phyloP scores from a whole-genome alignment of 2,113 vertebrate genomes.

The Verasper variegatus region DNA sequence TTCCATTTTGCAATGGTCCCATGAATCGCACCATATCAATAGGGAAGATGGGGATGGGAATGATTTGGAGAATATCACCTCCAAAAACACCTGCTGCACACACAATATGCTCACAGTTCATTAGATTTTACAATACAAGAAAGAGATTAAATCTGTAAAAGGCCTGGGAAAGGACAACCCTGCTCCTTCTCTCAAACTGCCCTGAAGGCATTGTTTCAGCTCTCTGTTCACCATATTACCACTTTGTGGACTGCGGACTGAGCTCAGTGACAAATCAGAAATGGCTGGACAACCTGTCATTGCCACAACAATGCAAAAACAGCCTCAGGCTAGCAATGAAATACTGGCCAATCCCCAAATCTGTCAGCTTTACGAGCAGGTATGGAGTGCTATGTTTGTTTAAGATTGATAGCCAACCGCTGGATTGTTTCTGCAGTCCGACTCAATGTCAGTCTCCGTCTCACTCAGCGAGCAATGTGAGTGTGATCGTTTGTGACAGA shows the following conservation, averaged over 20 bases:
- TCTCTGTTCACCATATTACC: conserved; percentile 46
- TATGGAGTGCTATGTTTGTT: conserved; percentile 13
- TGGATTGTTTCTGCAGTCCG: conserved; percentile 26
- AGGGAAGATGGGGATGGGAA: not conserved
- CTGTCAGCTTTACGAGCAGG: conserved; percentile 57
- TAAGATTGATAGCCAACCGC: conserved; percentile 40
- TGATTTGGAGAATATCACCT: not conserved
- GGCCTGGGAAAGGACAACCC: conserved; percentile 5
- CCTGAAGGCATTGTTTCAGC: conserved; percentile 38
- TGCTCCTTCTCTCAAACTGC: conserved; percentile 42
- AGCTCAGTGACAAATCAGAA: conserved; percentile 52
- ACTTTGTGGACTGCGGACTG: conserved; percentile 25
- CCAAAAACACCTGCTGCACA: not conserved
- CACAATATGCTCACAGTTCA: not conserved
- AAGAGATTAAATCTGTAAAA: conserved; percentile 30
- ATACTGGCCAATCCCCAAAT: conserved; percentile 51
- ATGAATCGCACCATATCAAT: not conserved
- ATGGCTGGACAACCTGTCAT: conserved; percentile 47
- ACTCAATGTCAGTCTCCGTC: conserved; percentile 15
- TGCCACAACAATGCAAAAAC: conserved; percentile 37
- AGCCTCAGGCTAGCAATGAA: conserved; percentile 40
- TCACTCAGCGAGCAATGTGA: conserved; percentile 9
- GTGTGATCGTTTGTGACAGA: conserved; percentile 42
- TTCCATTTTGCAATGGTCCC: not conserved
- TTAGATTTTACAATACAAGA: conserved; percentile 3